Evolutionary conservation across 2,888 invertebrate genomes (phyloP), one percentile per base, ranked within the genome.

Genomic region (Troides oblongomaculatus): DNA sequence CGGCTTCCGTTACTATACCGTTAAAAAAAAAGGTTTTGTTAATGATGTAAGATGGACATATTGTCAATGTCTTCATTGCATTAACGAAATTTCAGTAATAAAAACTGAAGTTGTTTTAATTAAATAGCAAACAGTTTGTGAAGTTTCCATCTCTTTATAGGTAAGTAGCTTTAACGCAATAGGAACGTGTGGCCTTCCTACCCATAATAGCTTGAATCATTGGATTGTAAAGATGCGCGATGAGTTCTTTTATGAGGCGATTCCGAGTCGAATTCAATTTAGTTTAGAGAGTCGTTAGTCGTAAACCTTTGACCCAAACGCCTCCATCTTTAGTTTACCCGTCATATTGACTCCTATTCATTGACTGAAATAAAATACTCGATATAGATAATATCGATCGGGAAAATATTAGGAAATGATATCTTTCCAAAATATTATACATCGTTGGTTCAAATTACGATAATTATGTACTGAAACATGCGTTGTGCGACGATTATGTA

Each of bases 181-280:
- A 46, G 18, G 17, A 53, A 12, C 72, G 56, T 72, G 66, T 72
- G 72, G 79, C 78, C 81, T 60, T 56, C 60, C 43, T 67, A 50
- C 60, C 30, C 25, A 43, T 83, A 82, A 82, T 80, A 76, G 78
- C 76, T 74, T 79, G 78, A 83, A 76, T 79, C 74, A 76, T 83
- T 82, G 82, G 84, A 82, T 83, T 82, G 83, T 86, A 82, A 85
- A 84, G 77, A 76, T 78, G 75, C 77, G 80, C 80, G 80, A 84
- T 82, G 83, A 81, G 78, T 78, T 84, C 78, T 84, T 91, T 92
- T 90, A 92, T 88, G 92, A 89, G 72, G 81, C 80, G 81, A 88
- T 87, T 87, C 78, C 81, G 78, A 84, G 79, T 81, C 83, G 77
- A 85, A 89, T 92, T 91, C 92, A 91, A 92, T 92, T 92, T 89